Conservation (phyloP, 2,888 invertebrate genomes). For the Herminia tarsipennalis region DNA sequence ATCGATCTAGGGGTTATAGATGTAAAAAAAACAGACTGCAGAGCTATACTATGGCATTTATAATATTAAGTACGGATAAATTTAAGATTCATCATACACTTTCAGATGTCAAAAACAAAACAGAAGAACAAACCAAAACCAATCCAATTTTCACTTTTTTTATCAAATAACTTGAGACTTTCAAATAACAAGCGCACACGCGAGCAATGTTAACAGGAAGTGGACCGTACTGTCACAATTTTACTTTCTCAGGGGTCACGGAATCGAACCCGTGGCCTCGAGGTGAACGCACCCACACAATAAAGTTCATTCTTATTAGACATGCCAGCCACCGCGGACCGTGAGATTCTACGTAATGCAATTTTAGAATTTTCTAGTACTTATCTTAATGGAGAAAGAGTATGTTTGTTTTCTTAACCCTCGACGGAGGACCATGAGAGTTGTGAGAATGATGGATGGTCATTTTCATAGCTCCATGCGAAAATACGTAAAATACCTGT, state of each 20-base stretch:
- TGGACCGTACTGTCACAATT: conserved; percentile 27
- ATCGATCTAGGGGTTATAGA: too few relatives aligned
- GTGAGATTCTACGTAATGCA: conserved; percentile 23
- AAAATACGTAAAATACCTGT: too few relatives aligned
- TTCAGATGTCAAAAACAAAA: too few relatives aligned
- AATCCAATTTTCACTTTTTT: conserved; percentile 4
- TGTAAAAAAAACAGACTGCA: too few relatives aligned
- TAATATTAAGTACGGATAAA: too few relatives aligned
- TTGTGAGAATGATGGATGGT: too few relatives aligned
- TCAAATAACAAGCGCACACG: conserved; percentile 13
- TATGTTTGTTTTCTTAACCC: too few relatives aligned
- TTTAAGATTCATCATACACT: too few relatives aligned
- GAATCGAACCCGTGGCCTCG: conserved; percentile 31
- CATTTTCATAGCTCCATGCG: too few relatives aligned
- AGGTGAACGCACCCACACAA: conserved; percentile 53
- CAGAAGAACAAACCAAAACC: neutral
- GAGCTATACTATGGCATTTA: too few relatives aligned
- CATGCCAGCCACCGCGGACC: conserved; percentile 32
- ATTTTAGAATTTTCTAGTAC: conserved; percentile 12
- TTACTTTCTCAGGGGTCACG: conserved; percentile 45
- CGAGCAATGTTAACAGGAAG: conserved; percentile 27
- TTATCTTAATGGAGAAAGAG: too few relatives aligned
- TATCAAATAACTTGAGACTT: conserved; percentile 12
- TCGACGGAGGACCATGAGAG: too few relatives aligned
- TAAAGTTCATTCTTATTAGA: conserved; percentile 41